Evolutionary conservation across 2,113 vertebrate genomes (phyloP).

Genomic region (Emydura subglobosa): DNA sequence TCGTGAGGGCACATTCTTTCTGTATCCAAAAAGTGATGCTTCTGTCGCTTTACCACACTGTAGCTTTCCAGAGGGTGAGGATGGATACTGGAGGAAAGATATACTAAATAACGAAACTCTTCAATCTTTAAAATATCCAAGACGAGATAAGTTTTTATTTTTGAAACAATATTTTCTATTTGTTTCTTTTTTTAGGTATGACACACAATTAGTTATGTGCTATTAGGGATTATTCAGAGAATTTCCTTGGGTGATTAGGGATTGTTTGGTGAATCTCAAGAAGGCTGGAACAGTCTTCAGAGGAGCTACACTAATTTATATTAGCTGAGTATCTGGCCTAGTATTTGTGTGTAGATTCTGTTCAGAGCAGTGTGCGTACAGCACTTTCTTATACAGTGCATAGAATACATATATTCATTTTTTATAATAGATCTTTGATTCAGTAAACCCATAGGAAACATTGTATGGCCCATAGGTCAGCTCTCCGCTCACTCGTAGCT

Average conservation of each 20-base stretch:
- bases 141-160: background rate
- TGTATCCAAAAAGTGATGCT: background rate
- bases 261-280: background rate
- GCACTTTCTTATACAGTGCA: background rate
- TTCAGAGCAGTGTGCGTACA: background rate
- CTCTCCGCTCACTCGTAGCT: background rate
- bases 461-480: background rate
- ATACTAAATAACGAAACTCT: background rate
- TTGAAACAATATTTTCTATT: background rate
- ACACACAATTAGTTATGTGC: background rate
- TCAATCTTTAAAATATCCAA: background rate
- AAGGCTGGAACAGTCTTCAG: background rate
- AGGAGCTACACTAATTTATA: background rate
- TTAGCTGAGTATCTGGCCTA: background rate
- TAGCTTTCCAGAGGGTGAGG: background rate
- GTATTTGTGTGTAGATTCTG: background rate
- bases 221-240: background rate
- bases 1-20: fast-evolving
- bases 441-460: background rate
- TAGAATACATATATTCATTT: background rate
- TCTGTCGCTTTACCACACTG: background rate
- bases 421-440: background rate
- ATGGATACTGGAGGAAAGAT: background rate
- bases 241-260: background rate
- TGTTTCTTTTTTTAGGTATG: background rate